Evolutionary conservation across 2,888 invertebrate genomes (phyloP).

Genomic region (Acleris laterana): DNA sequence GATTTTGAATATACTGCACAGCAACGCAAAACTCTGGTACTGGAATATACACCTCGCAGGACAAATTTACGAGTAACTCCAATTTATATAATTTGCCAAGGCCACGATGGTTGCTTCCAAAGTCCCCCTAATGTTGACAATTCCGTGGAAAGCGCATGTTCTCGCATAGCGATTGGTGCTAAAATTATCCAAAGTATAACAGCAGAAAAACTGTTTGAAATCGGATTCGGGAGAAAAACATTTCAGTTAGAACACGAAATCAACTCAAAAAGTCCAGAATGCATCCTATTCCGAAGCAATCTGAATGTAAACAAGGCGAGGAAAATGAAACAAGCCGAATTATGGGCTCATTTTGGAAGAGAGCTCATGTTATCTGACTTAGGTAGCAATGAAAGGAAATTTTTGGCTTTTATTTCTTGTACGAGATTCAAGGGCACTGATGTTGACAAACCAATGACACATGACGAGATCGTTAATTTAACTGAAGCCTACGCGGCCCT

Average conservation of each 20-base stretch:
- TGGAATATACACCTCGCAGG: conserved; percentile 84
- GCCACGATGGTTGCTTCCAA: conserved; percentile 92
- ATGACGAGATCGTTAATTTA: conserved; percentile 87
- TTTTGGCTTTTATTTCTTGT: conserved; percentile 94
- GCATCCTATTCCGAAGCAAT: conserved; percentile 89
- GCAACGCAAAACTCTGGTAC: conserved; percentile 68
- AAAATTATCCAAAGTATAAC: conserved; percentile 93
- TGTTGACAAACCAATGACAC: conserved; percentile 85
- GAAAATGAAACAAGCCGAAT: conserved; percentile 89
- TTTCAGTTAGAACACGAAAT: conserved; percentile 90
- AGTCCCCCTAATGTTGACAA: conserved; percentile 86
- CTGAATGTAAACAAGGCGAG: conserved; percentile 89
- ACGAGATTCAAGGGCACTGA: conserved; percentile 89
- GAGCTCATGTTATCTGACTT: conserved; percentile 90
- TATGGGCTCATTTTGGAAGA: conserved; percentile 94
- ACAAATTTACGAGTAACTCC: conserved; percentile 88
- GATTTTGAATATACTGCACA: conserved; percentile 83
- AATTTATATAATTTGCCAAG: conserved; percentile 92
- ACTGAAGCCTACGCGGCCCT: conserved; percentile 94
- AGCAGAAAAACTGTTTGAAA: conserved; percentile 93
- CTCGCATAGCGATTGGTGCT: conserved; percentile 89
- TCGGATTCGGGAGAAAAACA: conserved; percentile 90
- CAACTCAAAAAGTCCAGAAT: conserved; percentile 84
- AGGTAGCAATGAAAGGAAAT: conserved; percentile 89
- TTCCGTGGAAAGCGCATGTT: conserved; percentile 89